Evolutionary conservation across 1,140 invertebrate species (phyloP), one percentile per base, ranked within the genome.

Genomic region (Drosophila sproati): DNA sequence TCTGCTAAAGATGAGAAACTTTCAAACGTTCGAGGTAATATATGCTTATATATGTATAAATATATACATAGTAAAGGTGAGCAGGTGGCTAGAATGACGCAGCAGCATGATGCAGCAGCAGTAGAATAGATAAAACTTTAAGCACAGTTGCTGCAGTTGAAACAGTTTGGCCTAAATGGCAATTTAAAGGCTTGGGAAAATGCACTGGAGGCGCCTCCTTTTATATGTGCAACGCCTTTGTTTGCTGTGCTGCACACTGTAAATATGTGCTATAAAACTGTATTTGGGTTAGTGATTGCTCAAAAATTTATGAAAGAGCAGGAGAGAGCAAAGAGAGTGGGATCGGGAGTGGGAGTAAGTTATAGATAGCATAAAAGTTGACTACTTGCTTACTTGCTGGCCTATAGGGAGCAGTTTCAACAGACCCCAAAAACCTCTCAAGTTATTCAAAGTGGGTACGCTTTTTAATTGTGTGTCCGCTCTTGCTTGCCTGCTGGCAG

Each of bases 231-330:
- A 20, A 20, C 20, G 62, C 32, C 71, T 69, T 67, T 64, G 79
- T 82, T 50, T 51, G 68, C 63, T 48, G 2, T 62, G 75, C 57
- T 56, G 80, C 68, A 60, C 63, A 70, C 82, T 50, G 78, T 79
- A 82, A 82, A 77, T 67, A 69, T 81, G 73, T 67, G 56, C 66
- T 73, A 67, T 39, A 73, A 77, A 70, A 83, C 73, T 80, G 76
- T 80, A 87, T 88, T 87, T 87, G 80, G 83, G 83, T 87, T 83
- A 83, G 80, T 48, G 73, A 88, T 87, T 87, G 83, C 77, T 87
- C 73, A 87, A 87, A 87, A 83, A 87, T 87, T 67, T 73, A 87
- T 89, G 67, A 89, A 69, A 48, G 51, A 20, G 20, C 20, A 20
- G 20, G 20, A 56, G 28, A 7, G 10, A 5, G 2, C 10, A 2